Base-by-base conservation (phyloP, 1,140 invertebrate species). In the Dolichoris vasculosae region DNA sequence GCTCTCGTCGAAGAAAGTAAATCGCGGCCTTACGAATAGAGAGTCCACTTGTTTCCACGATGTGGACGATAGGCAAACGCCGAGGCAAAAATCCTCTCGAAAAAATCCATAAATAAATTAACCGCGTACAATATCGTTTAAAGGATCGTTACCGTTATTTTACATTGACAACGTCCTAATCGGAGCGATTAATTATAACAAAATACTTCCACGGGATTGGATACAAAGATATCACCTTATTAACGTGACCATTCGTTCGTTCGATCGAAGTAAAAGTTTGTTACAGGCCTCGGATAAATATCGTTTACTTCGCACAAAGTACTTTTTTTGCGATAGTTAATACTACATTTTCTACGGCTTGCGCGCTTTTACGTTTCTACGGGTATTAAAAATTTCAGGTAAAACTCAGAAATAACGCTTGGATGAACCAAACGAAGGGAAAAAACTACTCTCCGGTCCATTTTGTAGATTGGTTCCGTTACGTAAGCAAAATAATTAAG, bases 31-130 rank as follows among this genome's bases (percentile, higher is more conserved):
- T 32, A 67, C 81, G n/a, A 73, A 59, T 73, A 13, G 69, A 32
- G 30, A 40, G 7, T 7, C 7, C 69, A 82, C 71, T 82, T 73
- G 80, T 73, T 38, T 32, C 13, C 23, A 55, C n/a, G 32, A 79
- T 38, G 11, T n/a, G 8, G 43, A 40, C 17, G 2, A n/a, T 46
- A 35, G 46, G 9, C 15, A 1, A 6, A 6, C 2, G 30, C 0
- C 8, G 30, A 35, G 46, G 17, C n/a, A 55, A 77, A 77, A 77
- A 77, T 55, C 9, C 71, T 6, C 43, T n/a, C n/a, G n/a, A n/a
- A n/a, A n/a, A n/a, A n/a, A n/a, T n/a, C n/a, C 15, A 3, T 30
- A 35, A 23, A 6, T 46, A 35, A 48, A 23, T 35, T 0, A 20
- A 75, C 71, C 43, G 9, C 1, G 7, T 75, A 23, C 13, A 15